Evolutionary conservation across 2,888 invertebrate species (phyloP), one percentile per base, ranked within the genome.

Genomic region (Nemapogon koenigi): DNA sequence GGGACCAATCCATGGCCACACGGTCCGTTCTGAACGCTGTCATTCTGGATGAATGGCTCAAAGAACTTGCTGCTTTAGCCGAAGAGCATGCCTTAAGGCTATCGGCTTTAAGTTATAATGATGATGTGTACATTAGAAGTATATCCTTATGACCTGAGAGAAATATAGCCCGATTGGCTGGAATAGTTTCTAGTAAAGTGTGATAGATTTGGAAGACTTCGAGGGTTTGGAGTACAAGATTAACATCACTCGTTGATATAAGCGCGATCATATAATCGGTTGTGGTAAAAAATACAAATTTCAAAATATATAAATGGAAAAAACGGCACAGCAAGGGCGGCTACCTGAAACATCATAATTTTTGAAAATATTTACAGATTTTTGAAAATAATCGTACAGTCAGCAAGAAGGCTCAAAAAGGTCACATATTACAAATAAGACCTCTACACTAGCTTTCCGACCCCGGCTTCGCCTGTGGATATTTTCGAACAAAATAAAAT

Each of bases 21-120:
- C 66, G 73, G 1, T 63, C 72, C 2, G 59, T 79, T 38, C 55
- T 80, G 6, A 80, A 79, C 55, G 94, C 96, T 2, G 90, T 98
- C 4, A 76, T 98, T 31, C 75, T 97, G 43, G 94, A 96, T 55
- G 97, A 98, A 62, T 96, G 98, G 90, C 81, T 96, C 0, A 95
- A 96, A 63, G 97, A 97, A 71, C 75, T 98, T 42, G 92, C 97
- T 0, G 94, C 97, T 10, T 83, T 98, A 40, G 90, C 94, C 44
- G 93, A 96, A 63, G 97, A 98, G 65, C 97, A 98, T 62, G 88
- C 92, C 4, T 80, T 91, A 1, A 55, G 73, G 29, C 47, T 75
- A 1, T 57, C 75, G 0, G 57, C 66, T 0, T 53, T 60, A 3
- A 50, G 52, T 37, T 66, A 62, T 41, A 71, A 71, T 43, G 72